Conservation (phyloP, 2,888 invertebrate species). For the Heteromyza rotundicornis region DNA sequence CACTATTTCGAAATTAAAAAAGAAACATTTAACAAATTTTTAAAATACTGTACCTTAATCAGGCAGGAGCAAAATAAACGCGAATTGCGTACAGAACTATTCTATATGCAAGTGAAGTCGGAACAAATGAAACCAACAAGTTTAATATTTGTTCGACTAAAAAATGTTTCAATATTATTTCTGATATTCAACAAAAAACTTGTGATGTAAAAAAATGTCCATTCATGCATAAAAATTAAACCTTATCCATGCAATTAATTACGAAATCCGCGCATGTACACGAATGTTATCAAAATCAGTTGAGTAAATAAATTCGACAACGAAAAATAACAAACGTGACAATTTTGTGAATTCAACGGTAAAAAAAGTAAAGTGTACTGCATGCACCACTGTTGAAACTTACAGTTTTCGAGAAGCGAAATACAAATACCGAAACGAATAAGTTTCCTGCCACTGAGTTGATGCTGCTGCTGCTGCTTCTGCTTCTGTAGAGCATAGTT, state of each 20-base stretch:
- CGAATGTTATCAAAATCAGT: constrained; percentile 60
- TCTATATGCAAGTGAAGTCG: too few species aligned
- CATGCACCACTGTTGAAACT: not conserved
- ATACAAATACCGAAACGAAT: constrained; percentile 17
- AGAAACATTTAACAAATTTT: too few species aligned
- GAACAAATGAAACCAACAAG: too few species aligned
- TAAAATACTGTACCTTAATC: too few species aligned
- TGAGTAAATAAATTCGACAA: constrained; percentile 54
- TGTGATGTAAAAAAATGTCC: too few species aligned
- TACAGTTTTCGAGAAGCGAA: constrained; percentile 9
- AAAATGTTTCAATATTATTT: too few species aligned
- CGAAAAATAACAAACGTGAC: constrained; percentile 58
- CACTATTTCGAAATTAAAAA: too few species aligned
- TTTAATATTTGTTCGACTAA: too few species aligned
- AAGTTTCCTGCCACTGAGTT: not conserved
- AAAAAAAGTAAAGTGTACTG: constrained; percentile 34
- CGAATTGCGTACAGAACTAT: too few species aligned
- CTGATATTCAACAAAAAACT: too few species aligned
- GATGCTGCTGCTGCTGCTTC: not conserved
- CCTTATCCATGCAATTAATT: constrained; percentile 37
- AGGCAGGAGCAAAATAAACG: too few species aligned
- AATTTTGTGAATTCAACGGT: constrained; percentile 56
- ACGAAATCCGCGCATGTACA: constrained; percentile 51
- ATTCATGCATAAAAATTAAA: too few species aligned
- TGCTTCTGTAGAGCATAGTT: constrained; percentile 13